Evolutionary conservation across 1,140 invertebrate species (phyloP), one percentile per base, ranked within the genome.

Genomic region (Euborellia annulipes): DNA sequence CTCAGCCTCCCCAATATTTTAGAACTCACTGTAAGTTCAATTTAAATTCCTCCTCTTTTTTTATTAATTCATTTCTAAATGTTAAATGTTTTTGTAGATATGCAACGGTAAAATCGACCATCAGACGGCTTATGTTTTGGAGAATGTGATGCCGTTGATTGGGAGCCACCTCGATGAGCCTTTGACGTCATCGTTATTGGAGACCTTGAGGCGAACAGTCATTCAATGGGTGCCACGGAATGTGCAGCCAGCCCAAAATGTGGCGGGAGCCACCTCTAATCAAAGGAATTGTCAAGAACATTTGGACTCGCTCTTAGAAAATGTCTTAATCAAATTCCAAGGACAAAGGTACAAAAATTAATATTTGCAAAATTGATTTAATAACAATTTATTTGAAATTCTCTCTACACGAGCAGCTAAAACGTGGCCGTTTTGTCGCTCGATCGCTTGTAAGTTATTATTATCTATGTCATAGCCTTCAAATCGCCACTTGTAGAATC

Each of bases 271-370:
- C 44, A 45, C 13, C 19, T 20, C 23, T 23, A 30, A 3, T 48
- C 7, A 30, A 34, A 32, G 39, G 20, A 27, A 19, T 22, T 34
- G 18, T 19, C 44, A 46, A 13, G 38, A 40, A 6, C 46, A 51
- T 17, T 38, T 51, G 3, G 45, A 48, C 34, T 21, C 40, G n/a
- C 38, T 47, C 2, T 21, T 51, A 9, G 46, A 45, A 30, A 46
- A 51, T 45, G 46, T 41, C 6, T 37, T 47, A 22, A 20, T 17
- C 3, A 45, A 36, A 36, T 51, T 48, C 19, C 46, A 46, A 36
- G 46, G 46, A 30, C 48, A 46, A 37, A 40, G 46, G 50, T 51
- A 45, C 11, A 27, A 27, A 27, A 6, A 6, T 27, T 6, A 27
- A 27, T 27, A 27, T n/a, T n/a, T n/a, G n/a, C n/a, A n/a, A n/a